Base-by-base conservation (phyloP, 2,113 vertebrate species). In the Bucco capensis region DNA sequence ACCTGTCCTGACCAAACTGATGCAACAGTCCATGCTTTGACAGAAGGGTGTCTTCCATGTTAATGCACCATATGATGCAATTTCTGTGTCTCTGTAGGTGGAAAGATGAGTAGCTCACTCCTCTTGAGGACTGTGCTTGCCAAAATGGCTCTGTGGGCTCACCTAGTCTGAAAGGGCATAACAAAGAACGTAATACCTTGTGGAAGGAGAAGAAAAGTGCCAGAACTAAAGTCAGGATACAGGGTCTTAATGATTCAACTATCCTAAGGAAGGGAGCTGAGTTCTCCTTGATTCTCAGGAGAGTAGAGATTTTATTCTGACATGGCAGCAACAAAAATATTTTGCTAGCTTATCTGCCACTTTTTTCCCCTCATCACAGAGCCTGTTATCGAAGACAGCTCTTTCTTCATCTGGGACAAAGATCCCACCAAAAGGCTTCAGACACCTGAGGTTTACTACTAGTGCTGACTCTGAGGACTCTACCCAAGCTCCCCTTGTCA, bases 401-500 rank as follows among this genome's bases (percentile, higher is more conserved):
- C 96, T 97, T 81, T 97, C 97, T 89, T 97, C 95, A 30, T 94
- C 98, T 67, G 94, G 89, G 61, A 83, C 93, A 14, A 98, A 98
- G 90, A 65, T 94, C 21, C 85, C 69, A 18, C 65, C 95, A 77
- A 94, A 84, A 86, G 96, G 95, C 60, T 95, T 96, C 57, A 96
- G 97, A 71, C 95, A 95, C 8, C 75, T 98, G 37, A 94, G 93
- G 9, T 92, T 97, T 30, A 76, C 96, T 17, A 96, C 97, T 19
- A 53, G 77, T 14, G 89, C 94, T 44, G 69, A 95, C 54, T 64
- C 38, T 1, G 93, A 97, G 22, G 96, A 97, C 60, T 86, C 78
- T 33, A 30, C 95, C 22, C 92, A 95, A 22, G 38, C 95, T 15
- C 94, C 98, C 11, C 97, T 96, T 21, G 98, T 99, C 95, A 99